These are phyloP conservation scores for Myotis myotis DNA, from an alignment of 2,797 vertebrate genomes.

Conservation along the genomic window DNA sequence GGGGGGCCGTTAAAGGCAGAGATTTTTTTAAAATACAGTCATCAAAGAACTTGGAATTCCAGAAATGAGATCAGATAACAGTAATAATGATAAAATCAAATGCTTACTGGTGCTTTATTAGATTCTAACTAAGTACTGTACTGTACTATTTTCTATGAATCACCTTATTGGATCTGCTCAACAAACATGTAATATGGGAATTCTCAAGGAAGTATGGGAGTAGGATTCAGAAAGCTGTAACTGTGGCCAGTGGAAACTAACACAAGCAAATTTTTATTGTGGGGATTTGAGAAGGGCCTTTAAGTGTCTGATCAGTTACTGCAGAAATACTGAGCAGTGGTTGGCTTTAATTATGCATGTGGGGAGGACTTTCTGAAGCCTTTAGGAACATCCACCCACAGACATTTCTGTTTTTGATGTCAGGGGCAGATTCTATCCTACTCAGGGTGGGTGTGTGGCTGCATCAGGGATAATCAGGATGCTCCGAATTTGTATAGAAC, in stretches of 20 bases:
- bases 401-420: constrained; percentile 54
- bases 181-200: not conserved
- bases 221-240: not conserved
- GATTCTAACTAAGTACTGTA: not conserved
- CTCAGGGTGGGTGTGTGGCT: constrained; percentile 21
- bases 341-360: constrained; percentile 50
- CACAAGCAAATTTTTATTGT: constrained; percentile 4
- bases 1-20: not conserved
- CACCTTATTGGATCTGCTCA: not conserved
- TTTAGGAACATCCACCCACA: constrained; percentile 66
- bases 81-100: constrained; percentile 3
- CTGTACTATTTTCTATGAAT: not conserved
- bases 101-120: not conserved
- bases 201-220: not conserved
- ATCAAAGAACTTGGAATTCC: not conserved
- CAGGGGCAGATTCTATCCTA: constrained; percentile 28
- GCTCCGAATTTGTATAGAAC: constrained; percentile 61
- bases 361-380: constrained; percentile 56
- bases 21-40: not conserved
- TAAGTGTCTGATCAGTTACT: constrained; percentile 18
- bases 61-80: not conserved
- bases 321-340: not conserved
- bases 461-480: constrained; percentile 58
- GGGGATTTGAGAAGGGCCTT: not conserved
- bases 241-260: not conserved